Conservation (phyloP, 1,140 invertebrate species). For the Drosophila pseudoobscura region DNA sequence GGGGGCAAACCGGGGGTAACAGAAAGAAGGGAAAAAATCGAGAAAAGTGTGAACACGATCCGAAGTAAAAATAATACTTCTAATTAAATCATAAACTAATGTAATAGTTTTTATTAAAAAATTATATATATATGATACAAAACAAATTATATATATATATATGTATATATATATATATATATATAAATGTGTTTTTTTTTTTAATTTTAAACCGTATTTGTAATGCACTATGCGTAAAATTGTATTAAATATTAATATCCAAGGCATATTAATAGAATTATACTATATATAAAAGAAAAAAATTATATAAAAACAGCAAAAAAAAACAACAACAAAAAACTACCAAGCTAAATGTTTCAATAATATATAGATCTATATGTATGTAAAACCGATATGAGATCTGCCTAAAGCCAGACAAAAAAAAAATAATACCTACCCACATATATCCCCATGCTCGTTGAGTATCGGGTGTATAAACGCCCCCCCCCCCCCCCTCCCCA, state of each 20-base stretch:
- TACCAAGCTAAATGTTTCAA: constrained; percentile 73
- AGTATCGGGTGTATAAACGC: too few species aligned
- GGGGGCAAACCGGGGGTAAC: neutral
- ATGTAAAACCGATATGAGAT: constrained; percentile 59
- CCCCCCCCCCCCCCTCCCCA: too few species aligned
- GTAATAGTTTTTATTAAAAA: constrained; percentile 73
- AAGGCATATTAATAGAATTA: constrained; percentile 69
- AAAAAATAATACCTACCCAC: neutral
- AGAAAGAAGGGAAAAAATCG: constrained; percentile 9
- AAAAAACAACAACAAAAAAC: constrained; percentile 37
- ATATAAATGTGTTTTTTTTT: constrained; percentile 47
- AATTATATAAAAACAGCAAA: constrained; percentile 32
- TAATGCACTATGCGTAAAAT: constrained; percentile 71
- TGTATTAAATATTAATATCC: constrained; percentile 75
- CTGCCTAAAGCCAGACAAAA: constrained; percentile 40
- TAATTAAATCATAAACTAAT: constrained; percentile 70
- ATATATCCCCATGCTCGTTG: neutral
- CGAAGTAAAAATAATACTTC: constrained; percentile 53
- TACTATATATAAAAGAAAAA: constrained; percentile 39
- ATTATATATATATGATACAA: constrained; percentile 44
- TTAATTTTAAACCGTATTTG: constrained; percentile 63
- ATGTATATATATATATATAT: constrained; percentile 43
- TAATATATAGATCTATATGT: constrained; percentile 72
- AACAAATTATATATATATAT: constrained; percentile 35
- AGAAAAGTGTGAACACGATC: constrained; percentile 18